Evolutionary conservation across 2,113 vertebrate species (phyloP), one percentile per base, ranked within the genome.

Genomic region (Ancistrus triradiatus): DNA sequence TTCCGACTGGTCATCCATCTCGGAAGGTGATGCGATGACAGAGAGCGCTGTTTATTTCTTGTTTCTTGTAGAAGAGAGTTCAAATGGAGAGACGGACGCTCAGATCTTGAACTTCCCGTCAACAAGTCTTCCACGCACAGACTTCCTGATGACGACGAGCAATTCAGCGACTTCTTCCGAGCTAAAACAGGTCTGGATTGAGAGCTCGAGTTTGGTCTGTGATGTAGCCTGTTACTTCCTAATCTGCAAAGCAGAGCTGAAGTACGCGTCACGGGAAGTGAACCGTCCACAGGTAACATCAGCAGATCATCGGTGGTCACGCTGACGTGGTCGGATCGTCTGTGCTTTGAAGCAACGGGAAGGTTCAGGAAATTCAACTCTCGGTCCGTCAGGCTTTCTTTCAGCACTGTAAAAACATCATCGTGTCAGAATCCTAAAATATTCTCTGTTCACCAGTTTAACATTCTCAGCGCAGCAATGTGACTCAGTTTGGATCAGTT

Each of bases 241-340:
- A 65, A 60, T 6, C 24, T 66, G n/a, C 66, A 63, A n/a, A 85
- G 51, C 15, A 76, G 77, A 4, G 82, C 78, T 0, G 66, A 76
- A 8, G 49, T 71, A 33, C 78, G 81, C 55, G 81, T 81, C 61
- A 90, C 76, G 0, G 91, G 86, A 63, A 89, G 74, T 0, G 89
- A 93, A 15, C 92, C 92, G 2, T 95, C 91, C 0, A 79, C 43
- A 1, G 93, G 92, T 15, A 91, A 79, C 1, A 74, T 76, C 59
- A 97, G 74, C 0, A 97, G 83, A 66, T 97, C 93, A 17, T 97
- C 90, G 0, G 94, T 97, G 0, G 90, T 90, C 56, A 97, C 81
- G 18, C 92, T 95, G 4, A 88, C 21, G 6, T 78, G 67, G 53
- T 95, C 92, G 1, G 61, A 47, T 47, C 91, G 21, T 14, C 65